phyloP scores from a whole-genome alignment of 2,888 invertebrate species.

The Drosophila seclusa region DNA sequence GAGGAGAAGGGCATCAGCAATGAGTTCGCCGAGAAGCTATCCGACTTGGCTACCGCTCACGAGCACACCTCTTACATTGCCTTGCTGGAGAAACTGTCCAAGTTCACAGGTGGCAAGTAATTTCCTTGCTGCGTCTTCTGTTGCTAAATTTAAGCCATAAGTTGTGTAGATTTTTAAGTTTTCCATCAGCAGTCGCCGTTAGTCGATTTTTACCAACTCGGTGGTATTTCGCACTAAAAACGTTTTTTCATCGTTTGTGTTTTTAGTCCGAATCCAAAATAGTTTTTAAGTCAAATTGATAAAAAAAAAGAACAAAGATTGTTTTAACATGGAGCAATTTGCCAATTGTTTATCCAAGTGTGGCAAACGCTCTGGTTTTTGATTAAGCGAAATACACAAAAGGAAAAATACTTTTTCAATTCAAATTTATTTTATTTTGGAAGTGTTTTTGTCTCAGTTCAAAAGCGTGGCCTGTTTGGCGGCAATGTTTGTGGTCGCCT shows the following conservation, averaged over 20 bases:
- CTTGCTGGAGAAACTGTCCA: constrained; percentile 92
- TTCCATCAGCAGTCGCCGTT: constrained; percentile 17
- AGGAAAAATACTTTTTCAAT: constrained; percentile 18
- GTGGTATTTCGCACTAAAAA: constrained; percentile 27
- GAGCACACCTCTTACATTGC: constrained; percentile 97
- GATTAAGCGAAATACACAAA: constrained; percentile 47
- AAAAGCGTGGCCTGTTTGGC: constrained; percentile 43
- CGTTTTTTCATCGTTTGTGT: constrained; percentile 47
- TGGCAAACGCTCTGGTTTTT: constrained; percentile 26
- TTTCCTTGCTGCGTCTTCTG: constrained; percentile 3
- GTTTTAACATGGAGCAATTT: constrained; percentile 17
- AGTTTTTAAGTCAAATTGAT: constrained; percentile 50
- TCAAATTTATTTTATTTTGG: constrained; percentile 8
- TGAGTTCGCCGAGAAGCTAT: constrained; percentile 95
- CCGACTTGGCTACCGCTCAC: constrained; percentile 95
- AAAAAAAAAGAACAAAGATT: constrained; percentile 36
- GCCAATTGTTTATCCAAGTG: constrained; percentile 17
- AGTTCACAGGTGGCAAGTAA: constrained; percentile 89
- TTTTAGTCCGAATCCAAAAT: constrained; percentile 47
- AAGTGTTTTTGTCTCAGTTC: not conserved
- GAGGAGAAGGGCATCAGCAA: constrained; percentile 98
- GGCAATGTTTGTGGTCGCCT: constrained; percentile 41
- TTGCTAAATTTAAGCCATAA: constrained; percentile 53
- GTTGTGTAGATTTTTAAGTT: constrained; percentile 72
- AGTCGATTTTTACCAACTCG: not conserved